Conservation (phyloP, 2,888 invertebrate species). For the Keiferia lycopersicella region DNA sequence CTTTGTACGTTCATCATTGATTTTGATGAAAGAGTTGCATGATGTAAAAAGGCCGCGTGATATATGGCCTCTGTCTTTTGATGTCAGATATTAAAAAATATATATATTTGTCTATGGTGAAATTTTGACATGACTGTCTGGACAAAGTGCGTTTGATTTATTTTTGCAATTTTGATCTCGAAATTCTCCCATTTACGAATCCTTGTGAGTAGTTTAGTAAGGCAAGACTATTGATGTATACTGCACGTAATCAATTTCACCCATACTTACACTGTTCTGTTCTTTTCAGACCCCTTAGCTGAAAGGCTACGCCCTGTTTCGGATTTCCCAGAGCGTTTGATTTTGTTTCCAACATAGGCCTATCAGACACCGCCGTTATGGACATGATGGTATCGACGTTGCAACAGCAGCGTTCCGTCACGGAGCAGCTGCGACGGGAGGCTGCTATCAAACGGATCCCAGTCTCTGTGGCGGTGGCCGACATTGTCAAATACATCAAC, state of each 20-base stretch:
- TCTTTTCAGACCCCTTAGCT: conserved; percentile 34
- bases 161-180: not conserved
- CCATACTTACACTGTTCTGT: not conserved
- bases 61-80: too few species aligned
- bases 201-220: conserved; percentile 15
- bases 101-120: not conserved
- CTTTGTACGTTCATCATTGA: not conserved
- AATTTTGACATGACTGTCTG: not conserved
- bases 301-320: conserved; percentile 74
- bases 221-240: not conserved
- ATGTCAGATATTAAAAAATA: not conserved
- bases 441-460: conserved; percentile 93
- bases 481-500: conserved; percentile 94
- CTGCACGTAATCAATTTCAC: not conserved
- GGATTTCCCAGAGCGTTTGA: conserved; percentile 54
- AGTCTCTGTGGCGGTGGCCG: conserved; percentile 94
- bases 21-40: not conserved
- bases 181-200: not conserved
- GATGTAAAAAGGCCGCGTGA: not conserved
- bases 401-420: conserved; percentile 96
- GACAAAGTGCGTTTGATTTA: not conserved
- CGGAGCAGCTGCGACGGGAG: conserved; percentile 95
- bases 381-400: conserved; percentile 96
- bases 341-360: conserved; percentile 88
- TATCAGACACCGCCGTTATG: conserved; percentile 94